Evolutionary conservation across 1,140 invertebrate genomes (phyloP).

Genomic region (Sitophilus oryzae): DNA sequence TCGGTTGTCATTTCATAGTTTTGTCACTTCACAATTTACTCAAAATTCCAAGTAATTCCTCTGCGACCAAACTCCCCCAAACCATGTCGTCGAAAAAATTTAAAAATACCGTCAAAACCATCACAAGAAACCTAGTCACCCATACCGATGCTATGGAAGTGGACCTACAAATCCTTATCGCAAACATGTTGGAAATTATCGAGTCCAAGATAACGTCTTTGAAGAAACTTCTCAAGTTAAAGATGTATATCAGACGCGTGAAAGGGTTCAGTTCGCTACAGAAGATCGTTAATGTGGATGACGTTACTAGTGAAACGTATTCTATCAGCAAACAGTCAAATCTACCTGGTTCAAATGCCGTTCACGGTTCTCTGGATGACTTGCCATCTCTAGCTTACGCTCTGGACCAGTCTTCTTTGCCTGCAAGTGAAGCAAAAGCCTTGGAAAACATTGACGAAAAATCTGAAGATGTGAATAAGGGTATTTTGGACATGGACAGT

Average conservation of each 20-base stretch:
- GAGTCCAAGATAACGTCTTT: slow-evolving; percentile 10
- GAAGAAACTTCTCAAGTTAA: slow-evolving; percentile 17
- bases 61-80: background rate
- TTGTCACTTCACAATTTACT: no score
- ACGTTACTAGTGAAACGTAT: background rate
- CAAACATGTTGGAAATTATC: slow-evolving; percentile 13
- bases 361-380: slow-evolving; percentile 8
- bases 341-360: no score
- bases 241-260: slow-evolving; percentile 14
- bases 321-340: background rate
- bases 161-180: slow-evolving; percentile 16
- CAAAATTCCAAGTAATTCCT: no score
- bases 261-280: slow-evolving; percentile 6
- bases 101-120: slow-evolving; percentile 7
- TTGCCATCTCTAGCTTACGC: slow-evolving; percentile 12
- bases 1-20: no score
- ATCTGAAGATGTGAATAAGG: background rate
- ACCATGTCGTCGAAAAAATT: slow-evolving; percentile 12
- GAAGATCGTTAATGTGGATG: background rate
- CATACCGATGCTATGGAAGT: slow-evolving; percentile 16
- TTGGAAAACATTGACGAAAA: background rate
- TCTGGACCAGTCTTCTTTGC: slow-evolving; percentile 8
- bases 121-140: slow-evolving; percentile 16
- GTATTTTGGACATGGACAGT: slow-evolving; percentile 1
- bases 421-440: background rate